A percentile compares a stretch with the other conserved stretches of the same genome.
Evolutionary conservation across 2,888 invertebrate species (phyloP).

Genomic region (Meiosimyza platycephala): DNA sequence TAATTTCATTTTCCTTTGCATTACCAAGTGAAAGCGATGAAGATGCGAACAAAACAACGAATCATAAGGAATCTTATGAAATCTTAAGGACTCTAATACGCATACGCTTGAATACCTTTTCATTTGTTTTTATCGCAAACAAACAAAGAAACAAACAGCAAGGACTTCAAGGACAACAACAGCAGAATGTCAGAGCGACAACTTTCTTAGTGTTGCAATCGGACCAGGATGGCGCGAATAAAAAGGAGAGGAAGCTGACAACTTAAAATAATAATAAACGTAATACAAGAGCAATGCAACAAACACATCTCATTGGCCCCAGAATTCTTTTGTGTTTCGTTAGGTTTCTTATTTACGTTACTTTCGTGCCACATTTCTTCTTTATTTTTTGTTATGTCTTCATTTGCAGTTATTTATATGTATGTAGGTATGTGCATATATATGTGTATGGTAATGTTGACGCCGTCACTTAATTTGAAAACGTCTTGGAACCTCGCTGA

Average conservation of each 20-base stretch:
- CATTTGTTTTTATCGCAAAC: conserved; percentile 30
- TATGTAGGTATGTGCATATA: too few relatives aligned
- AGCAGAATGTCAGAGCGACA: conserved; percentile 31
- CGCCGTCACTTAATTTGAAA: conserved; percentile 61
- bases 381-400: conserved; percentile 5
- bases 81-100: conserved; percentile 28
- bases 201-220: conserved; percentile 24
- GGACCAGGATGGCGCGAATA: conserved; percentile 1
- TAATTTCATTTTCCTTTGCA: conserved; percentile 57
- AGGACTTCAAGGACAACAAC: conserved; percentile 1
- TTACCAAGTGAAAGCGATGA: conserved; percentile 20
- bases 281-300: conserved; percentile 41
- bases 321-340: conserved; percentile 28
- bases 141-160: conserved; percentile 1
- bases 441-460: conserved; percentile 33
- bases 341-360: conserved; percentile 28
- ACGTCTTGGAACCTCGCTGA: background rate
- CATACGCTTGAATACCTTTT: conserved; percentile 29
- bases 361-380: background rate
- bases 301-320: conserved; percentile 40
- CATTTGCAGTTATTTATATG: conserved; percentile 49
- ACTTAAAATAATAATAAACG: conserved; percentile 43
- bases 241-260: conserved; percentile 15
- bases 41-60: background rate
- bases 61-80: conserved; percentile 1